Conservation (phyloP, 2,888 invertebrate genomes). For the Lamellibrachia columna region DNA sequence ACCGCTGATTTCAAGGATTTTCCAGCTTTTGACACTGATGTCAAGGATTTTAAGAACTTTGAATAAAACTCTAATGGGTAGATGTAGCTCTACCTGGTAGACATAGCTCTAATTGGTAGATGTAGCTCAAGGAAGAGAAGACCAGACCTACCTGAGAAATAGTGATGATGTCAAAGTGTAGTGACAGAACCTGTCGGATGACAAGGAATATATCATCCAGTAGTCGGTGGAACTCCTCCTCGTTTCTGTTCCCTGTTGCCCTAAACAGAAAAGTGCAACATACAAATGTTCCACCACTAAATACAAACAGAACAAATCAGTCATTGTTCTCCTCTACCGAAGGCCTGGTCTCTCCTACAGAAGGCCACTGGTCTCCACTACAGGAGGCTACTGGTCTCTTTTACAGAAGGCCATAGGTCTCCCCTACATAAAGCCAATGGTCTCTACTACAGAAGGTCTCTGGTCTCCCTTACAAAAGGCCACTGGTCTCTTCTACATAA, state of each 20-base stretch:
- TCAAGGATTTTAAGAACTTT: neutral
- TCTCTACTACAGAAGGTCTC: neutral
- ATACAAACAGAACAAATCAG: neutral
- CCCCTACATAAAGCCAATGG: neutral
- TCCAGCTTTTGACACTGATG: neutral
- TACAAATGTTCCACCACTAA: neutral
- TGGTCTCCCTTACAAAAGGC: neutral
- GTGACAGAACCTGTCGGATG: constrained; percentile 48
- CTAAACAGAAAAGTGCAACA: constrained; percentile 16
- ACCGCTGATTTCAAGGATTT: neutral
- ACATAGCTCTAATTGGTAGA: no score
- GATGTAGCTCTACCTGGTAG: no score
- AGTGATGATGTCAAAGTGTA: constrained; percentile 43
- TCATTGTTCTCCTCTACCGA: neutral
- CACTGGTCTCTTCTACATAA: neutral
- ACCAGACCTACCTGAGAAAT: constrained; percentile 48
- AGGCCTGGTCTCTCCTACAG: neutral
- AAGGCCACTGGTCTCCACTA: neutral
- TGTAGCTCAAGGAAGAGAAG: neutral
- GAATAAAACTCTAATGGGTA: no score
- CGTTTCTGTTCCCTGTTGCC: constrained; percentile 29
- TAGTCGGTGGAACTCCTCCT: constrained; percentile 45
- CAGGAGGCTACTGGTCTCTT: no score
- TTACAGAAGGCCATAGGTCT: no score
- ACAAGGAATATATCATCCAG: constrained; percentile 46